Evolutionary conservation across 2,888 invertebrate genomes (phyloP), one percentile per base, ranked within the genome.

Genomic region (Patella pellucida): DNA sequence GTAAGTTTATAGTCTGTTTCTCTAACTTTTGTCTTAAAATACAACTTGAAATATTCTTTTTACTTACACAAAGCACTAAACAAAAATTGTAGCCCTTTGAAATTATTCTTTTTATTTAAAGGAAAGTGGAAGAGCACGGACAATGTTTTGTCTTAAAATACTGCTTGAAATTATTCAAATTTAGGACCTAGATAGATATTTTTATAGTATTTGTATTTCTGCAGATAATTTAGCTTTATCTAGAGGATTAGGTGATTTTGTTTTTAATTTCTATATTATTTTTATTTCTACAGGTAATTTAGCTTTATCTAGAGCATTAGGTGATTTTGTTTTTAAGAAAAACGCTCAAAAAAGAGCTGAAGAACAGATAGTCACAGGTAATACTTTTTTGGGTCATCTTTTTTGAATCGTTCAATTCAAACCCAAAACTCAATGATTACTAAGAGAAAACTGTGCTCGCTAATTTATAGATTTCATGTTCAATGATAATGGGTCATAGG

Each of bases 311-410:
- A 93, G 99, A 83, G 99, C 99, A 0, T 92, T 99, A 1, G 99
- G 99, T 0, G 99, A 99, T 92, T 99, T 97, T 91, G 95, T 96
- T 78, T 99, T 98, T 92, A 99, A 99, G 92, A 93, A 94, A 84
- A 99, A 98, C 92, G 94, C 95, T 74, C 93, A 94, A 77, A 95
- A 96, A 90, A 93, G 94, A 76, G 94, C 97, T 5, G 95, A 97
- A 91, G 96, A 99, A 90, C 99, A 99, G 93, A 97, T 99, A 86
- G 98, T 99, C 71, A 98, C 97, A 89, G 97, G 97, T 97, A 79
- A 74, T 41, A 41, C 41, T 41, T 41, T 9, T 9, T 41, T 0
- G 7, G 4, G 41, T 1, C 1, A 41, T 9, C 4, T 41, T 41
- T 9, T 9, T 27, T 27, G 27, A 27, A 27, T 27, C 27, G 3